Percentiles rank a stretch among this genome's conserved stretches.
Conservation (phyloP, 2,888 invertebrate species). For the Serripes groenlandicus region DNA sequence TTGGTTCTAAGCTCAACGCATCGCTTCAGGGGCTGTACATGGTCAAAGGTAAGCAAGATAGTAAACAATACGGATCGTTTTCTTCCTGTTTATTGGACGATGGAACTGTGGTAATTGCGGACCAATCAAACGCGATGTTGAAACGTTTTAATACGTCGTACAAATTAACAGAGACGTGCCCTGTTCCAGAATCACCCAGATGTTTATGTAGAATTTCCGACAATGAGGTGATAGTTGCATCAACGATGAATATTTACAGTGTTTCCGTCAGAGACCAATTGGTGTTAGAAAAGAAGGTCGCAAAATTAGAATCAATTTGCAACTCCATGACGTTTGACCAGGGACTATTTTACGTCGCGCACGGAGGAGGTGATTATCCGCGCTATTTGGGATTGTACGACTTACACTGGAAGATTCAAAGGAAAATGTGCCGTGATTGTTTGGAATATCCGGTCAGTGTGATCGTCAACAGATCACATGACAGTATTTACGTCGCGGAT, state of each 20-base stretch:
- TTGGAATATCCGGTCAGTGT: not conserved
- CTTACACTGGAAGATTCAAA: not conserved
- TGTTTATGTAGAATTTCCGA: not conserved
- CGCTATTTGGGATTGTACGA: not conserved
- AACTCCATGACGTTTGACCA: not conserved
- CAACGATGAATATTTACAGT: not conserved
- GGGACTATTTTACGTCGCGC: not conserved
- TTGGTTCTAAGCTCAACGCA: not conserved
- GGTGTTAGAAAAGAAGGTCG: not conserved
- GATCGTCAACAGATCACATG: not conserved
- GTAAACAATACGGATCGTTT: not conserved
- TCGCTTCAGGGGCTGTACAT: not conserved
- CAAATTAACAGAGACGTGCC: not conserved
- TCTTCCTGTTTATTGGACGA: not conserved
- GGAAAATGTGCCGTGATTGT: not conserved
- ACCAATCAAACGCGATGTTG: not conserved
- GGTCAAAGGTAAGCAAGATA: not conserved
- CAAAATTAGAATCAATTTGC: not conserved
- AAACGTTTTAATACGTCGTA: not conserved
- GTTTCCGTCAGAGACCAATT: not conserved
- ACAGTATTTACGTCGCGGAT: not conserved
- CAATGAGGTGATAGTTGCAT: not conserved
- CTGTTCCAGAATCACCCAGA: not conserved
- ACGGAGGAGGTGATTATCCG: not conserved
- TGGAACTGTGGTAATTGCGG: not conserved